Base-by-base conservation (phyloP, 64 coral and sea anemone species). In the Dendronephthya gigantea region DNA sequence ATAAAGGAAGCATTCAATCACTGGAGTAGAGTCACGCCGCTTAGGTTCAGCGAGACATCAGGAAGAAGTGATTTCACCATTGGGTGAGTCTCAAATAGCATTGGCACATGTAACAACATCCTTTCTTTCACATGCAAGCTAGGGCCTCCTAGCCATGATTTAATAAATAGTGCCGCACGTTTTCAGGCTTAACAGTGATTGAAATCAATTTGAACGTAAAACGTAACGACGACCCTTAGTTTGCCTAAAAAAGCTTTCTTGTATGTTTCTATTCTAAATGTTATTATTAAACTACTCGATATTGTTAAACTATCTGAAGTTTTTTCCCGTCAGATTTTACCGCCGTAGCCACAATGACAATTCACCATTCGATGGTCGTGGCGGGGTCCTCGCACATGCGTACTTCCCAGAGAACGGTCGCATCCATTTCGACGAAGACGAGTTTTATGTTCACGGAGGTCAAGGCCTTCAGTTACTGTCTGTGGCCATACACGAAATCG, bases 381-480 rank as follows among this genome's bases (percentile, higher is more conserved):
- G 89, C 1, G 68, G 81, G 9, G 89, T 94, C 13, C 33, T 94
- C 4, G 89, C 92, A 11, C 92, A 94, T 50, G 92, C 92, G 27
- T 94, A 87, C 27, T 94, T 94, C 30, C 92, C 86, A 30, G 47
- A 62, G 23, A 79, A 94, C 69, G 92, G 92, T 34, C 92, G 92
- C 17, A 85, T 86, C 11, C 92, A 94, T 86, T 90, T 94, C 50
- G 92, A 94, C 40, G 92, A 94, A 19, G 92, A 88, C 23, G 92
- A 94, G 68, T 90, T 33, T 31, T 90, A 88, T 70, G 83, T 88
- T 17, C 79, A 65, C 4, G 82, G 83, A 86, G 49, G 39, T 25
- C 28, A 51, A 15, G 93, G 93, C 39, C 84, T 84, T 35, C 88
- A 94, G 13, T 84, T 94, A 7, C 38, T 94, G 7, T 88, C 87